phyloP scores from a whole-genome alignment of 2,888 invertebrate genomes.

The Scaptomyza reducta region DNA sequence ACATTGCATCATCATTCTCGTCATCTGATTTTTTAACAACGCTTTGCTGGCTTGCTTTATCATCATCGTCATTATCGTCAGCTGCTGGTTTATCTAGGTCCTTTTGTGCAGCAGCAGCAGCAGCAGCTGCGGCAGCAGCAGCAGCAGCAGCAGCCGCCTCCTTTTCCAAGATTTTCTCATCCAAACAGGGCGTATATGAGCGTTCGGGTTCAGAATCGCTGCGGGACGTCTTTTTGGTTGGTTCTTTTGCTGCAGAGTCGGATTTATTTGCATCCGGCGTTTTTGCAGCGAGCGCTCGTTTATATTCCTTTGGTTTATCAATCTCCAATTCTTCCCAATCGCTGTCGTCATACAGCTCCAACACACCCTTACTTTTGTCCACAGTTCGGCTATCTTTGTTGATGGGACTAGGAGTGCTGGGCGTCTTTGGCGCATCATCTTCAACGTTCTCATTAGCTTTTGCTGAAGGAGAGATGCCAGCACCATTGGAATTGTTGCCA shows the following conservation, averaged over 20 bases:
- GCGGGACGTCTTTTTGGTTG: conserved; percentile 21
- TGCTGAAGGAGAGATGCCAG: background rate
- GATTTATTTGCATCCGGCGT: conserved; percentile 5
- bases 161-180: conserved; percentile 86
- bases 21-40: conserved; percentile 15
- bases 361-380: conserved; percentile 83
- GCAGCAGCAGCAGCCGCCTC: conserved; percentile 19
- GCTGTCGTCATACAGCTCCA: conserved; percentile 86
- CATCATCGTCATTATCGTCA: background rate
- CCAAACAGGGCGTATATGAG: conserved; percentile 90
- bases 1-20: background rate
- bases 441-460: conserved; percentile 30
- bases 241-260: conserved; percentile 8
- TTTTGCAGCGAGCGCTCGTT: conserved; percentile 84
- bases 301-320: conserved; percentile 78
- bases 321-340: conserved; percentile 84
- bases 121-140: background rate
- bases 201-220: conserved; percentile 86
- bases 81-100: conserved; percentile 8
- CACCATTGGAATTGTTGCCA: background rate
- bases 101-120: background rate
- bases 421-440: conserved; percentile 41
- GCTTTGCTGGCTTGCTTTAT: conserved; percentile 5
- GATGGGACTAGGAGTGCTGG: conserved; percentile 64
- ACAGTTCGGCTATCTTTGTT: conserved; percentile 49